These are phyloP conservation scores for Heliconius cydno DNA, from an alignment of 2,888 invertebrate species.

Conservation along the genomic window DNA sequence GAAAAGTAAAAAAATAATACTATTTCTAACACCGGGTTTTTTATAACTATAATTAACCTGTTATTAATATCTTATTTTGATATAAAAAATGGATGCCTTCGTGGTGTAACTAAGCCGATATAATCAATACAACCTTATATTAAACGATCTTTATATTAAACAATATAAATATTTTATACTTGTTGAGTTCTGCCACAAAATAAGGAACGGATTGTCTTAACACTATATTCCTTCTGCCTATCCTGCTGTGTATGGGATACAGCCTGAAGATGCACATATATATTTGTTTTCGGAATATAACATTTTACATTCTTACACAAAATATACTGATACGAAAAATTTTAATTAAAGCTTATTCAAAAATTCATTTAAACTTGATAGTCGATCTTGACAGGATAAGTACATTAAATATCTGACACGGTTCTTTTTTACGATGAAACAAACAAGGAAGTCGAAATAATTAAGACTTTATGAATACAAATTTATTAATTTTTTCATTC, in stretches of 20 bases:
- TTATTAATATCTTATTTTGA: background rate
- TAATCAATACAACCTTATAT: background rate
- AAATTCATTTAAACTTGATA: background rate
- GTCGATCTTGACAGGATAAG: background rate
- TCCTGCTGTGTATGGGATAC: no score
- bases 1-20: background rate
- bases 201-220: no score
- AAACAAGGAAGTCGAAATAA: background rate
- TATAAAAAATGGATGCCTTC: background rate
- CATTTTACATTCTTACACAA: background rate
- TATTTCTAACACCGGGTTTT: background rate
- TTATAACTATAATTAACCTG: background rate
- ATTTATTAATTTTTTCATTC: background rate
- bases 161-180: no score
- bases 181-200: no score
- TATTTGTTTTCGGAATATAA: background rate
- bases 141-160: no score
- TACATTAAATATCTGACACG: conserved; percentile 7
- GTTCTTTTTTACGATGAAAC: background rate
- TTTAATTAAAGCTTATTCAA: background rate
- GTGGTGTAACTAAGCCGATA: background rate
- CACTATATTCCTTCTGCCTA: no score
- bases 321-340: background rate
- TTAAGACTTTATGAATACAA: background rate
- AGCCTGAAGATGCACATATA: no score